Percentiles rank a stretch among this genome's conserved stretches.
Evolutionary conservation across 2,888 invertebrate genomes (phyloP).

Genomic region (Rhopalosiphum nymphaeae): DNA sequence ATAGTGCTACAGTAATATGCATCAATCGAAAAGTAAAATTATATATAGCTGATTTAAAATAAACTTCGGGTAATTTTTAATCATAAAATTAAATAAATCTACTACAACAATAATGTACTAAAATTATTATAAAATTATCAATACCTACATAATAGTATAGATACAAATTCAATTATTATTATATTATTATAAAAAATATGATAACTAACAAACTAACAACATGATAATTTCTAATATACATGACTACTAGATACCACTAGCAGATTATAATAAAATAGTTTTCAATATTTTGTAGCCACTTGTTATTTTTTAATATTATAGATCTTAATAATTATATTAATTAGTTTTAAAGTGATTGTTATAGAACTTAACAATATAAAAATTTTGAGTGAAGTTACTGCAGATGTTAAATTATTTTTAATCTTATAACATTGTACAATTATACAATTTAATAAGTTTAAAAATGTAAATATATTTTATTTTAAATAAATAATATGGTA

Average conservation of each 20-base stretch:
- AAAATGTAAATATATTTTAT: not conserved
- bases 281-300: not conserved
- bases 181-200: not conserved
- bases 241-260: not conserved
- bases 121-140: not conserved
- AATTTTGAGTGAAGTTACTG: not conserved
- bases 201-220: not conserved
- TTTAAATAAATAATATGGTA: not conserved
- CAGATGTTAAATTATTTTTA: not conserved
- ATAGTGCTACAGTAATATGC: not conserved
- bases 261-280: not conserved
- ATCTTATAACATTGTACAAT: not conserved
- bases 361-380: not conserved
- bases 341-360: not conserved
- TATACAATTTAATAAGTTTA: not conserved
- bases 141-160: no score
- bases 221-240: fast-evolving
- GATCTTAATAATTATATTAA: not conserved
- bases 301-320: not conserved
- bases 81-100: not conserved
- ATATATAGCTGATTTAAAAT: not conserved
- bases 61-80: not conserved
- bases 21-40: not conserved
- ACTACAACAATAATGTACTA: not conserved
- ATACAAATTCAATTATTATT: not conserved